Evolutionary conservation across 1,140 invertebrate species (phyloP).

Genomic region (Maconellicoccus hirsutus): DNA sequence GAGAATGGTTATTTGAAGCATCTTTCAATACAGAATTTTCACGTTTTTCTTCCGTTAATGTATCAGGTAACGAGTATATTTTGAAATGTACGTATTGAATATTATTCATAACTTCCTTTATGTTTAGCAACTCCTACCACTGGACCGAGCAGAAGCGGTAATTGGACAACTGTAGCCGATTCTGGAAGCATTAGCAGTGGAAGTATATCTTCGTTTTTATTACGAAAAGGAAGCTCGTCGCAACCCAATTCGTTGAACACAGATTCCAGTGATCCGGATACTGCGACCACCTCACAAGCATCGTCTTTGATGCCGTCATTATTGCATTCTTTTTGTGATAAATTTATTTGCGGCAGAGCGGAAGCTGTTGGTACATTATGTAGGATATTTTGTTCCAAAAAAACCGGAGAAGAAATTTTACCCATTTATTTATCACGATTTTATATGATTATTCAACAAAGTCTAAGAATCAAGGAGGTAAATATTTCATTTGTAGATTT

Average conservation of each 20-base stretch:
- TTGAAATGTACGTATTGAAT: not conserved
- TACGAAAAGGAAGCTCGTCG: conserved; percentile 24
- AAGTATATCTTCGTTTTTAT: conserved; percentile 25
- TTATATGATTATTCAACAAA: conserved; percentile 82
- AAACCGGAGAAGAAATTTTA: conserved; percentile 87
- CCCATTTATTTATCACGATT: conserved; percentile 90
- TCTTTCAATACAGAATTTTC: conserved; percentile 67
- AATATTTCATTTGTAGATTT: conserved; percentile 21
- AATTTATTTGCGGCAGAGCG: conserved; percentile 73
- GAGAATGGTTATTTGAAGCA: conserved; percentile 93
- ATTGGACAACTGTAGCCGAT: conserved; percentile 23
- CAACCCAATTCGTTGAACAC: conserved; percentile 31
- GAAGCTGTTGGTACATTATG: conserved; percentile 91
- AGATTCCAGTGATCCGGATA: conserved; percentile 26
- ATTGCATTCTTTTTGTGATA: conserved; percentile 39
- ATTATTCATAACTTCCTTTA: not conserved
- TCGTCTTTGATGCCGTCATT: conserved; percentile 25
- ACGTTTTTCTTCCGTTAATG: conserved; percentile 26
- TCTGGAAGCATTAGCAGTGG: conserved; percentile 25
- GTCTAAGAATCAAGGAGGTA: conserved; percentile 55
- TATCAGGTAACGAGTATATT: conserved; percentile 26
- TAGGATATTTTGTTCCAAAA: conserved; percentile 91
- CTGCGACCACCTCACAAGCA: conserved; percentile 26
- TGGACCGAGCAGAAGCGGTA: not conserved
- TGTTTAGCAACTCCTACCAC: not conserved